Percentiles rank a stretch among this genome's conserved stretches.
Evolutionary conservation across 2,797 vertebrate species (phyloP).

Genomic region (Nyctibius grandis): DNA sequence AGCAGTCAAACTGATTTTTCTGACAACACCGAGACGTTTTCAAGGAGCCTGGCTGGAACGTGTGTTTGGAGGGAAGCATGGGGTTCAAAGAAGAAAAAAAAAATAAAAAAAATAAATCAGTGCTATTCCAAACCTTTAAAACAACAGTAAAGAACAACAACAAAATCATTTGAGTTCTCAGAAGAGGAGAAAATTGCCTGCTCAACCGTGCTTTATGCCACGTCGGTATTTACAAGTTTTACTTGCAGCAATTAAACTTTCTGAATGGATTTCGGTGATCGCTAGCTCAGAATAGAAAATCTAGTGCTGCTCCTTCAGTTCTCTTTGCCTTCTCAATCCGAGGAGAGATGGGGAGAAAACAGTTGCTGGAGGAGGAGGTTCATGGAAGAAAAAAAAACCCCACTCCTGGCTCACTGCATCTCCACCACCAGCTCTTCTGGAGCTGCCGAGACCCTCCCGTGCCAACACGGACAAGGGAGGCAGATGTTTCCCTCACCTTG

Average conservation of each 20-base stretch:
- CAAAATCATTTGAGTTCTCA: not conserved
- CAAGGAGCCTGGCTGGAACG: not conserved
- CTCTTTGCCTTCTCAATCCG: accelerated
- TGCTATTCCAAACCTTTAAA: not conserved
- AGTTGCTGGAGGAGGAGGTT: not conserved
- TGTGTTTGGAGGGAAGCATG: not conserved
- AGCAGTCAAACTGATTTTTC: constrained; percentile 45
- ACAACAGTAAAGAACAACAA: not conserved
- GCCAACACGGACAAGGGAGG: not conserved
- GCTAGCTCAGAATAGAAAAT: not conserved
- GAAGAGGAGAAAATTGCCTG: not conserved
- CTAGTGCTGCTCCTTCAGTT: not conserved
- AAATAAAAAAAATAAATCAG: not conserved
- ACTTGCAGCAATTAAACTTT: constrained; percentile 32
- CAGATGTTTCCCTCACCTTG: not conserved
- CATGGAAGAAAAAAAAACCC: not conserved
- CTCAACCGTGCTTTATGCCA: not conserved
- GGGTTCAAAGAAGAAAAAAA: not conserved
- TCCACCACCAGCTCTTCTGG: not conserved
- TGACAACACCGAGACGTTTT: constrained; percentile 17
- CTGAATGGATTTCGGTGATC: not conserved
- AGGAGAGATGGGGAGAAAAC: not conserved
- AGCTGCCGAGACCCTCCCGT: not conserved
- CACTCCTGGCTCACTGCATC: not conserved
- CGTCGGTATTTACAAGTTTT: not conserved